phyloP scores from a whole-genome alignment of 2,797 vertebrate species.

The Mus minutoides region DNA sequence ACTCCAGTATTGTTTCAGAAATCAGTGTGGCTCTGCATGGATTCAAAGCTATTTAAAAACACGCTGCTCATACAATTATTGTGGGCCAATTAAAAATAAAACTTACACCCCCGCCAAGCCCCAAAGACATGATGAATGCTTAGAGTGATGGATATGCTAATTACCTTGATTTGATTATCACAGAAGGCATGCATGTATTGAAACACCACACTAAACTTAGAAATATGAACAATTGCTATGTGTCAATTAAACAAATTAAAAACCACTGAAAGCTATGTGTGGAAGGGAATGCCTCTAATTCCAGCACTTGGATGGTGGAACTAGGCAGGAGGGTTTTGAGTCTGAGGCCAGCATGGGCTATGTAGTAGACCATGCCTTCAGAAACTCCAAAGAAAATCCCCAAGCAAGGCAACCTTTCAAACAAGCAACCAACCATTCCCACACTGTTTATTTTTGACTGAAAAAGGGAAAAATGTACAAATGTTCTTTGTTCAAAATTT shows the following conservation, averaged over 20 bases:
- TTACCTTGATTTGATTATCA: constrained; percentile 22
- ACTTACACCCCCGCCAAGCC: neutral
- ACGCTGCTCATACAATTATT: neutral
- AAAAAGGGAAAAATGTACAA: neutral
- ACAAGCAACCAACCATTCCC: neutral
- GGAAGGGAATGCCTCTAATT: neutral
- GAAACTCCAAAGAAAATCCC: neutral
- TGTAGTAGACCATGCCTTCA: neutral
- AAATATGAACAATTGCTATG: neutral
- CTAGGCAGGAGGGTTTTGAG: neutral
- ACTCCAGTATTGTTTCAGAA: neutral
- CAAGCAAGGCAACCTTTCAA: neutral
- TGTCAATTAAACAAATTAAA: constrained; percentile 15
- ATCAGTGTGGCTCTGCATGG: neutral
- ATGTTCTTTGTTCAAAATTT: neutral
- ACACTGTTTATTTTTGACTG: neutral
- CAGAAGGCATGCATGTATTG: neutral
- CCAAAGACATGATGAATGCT: neutral
- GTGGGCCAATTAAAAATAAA: neutral
- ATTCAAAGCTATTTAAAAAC: constrained; percentile 5
- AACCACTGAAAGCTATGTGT: neutral
- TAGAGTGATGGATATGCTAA: neutral
- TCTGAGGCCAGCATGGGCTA: neutral
- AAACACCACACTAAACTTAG: neutral
- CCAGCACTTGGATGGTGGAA: neutral